A percentile compares a stretch with the other conserved stretches of the same genome.
Conservation (phyloP, 2,888 invertebrate species). For the Phasia obesa region DNA sequence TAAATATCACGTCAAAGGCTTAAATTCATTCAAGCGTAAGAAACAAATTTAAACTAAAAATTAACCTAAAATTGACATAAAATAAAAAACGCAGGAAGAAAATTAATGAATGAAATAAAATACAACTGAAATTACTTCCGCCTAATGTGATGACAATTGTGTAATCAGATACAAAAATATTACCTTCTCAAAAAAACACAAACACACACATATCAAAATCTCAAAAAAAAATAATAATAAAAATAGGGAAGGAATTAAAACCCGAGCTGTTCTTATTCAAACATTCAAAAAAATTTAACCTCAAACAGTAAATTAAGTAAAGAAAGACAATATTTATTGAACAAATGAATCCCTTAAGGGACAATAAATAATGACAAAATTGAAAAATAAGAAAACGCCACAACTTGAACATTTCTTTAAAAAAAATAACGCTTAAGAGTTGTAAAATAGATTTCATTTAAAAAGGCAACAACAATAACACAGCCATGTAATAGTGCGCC, state of each 20-base stretch:
- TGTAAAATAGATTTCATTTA: slow-evolving; percentile 60
- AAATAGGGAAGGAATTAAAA: slow-evolving; percentile 44
- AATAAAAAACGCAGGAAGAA: slow-evolving; percentile 34
- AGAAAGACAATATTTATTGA: slow-evolving; percentile 49
- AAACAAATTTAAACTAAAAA: slow-evolving; percentile 49
- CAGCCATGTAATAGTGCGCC: neutral
- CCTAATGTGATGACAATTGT: slow-evolving; percentile 69
- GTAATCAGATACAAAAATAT: slow-evolving; percentile 71
- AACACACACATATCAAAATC: neutral
- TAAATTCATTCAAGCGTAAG: slow-evolving; percentile 63
- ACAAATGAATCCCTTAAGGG: slow-evolving; percentile 63
- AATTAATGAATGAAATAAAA: slow-evolving; percentile 65
- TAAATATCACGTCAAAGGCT: slow-evolving; percentile 46
- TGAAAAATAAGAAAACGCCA: slow-evolving; percentile 24
- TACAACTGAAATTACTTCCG: slow-evolving; percentile 70
- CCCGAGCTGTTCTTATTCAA: slow-evolving; percentile 19
- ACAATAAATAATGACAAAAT: slow-evolving; percentile 58
- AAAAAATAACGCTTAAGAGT: slow-evolving; percentile 44
- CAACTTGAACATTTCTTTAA: slow-evolving; percentile 25
- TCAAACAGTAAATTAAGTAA: slow-evolving; percentile 22
- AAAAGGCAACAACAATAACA: slow-evolving; percentile 2
- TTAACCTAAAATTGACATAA: slow-evolving; percentile 52
- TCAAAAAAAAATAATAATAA: neutral
- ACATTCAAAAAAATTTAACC: slow-evolving; percentile 49
- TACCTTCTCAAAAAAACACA: slow-evolving; percentile 51